Conservation (phyloP, 64 coral and sea anemone genomes). For the Dendrophyllia cribrosa region DNA sequence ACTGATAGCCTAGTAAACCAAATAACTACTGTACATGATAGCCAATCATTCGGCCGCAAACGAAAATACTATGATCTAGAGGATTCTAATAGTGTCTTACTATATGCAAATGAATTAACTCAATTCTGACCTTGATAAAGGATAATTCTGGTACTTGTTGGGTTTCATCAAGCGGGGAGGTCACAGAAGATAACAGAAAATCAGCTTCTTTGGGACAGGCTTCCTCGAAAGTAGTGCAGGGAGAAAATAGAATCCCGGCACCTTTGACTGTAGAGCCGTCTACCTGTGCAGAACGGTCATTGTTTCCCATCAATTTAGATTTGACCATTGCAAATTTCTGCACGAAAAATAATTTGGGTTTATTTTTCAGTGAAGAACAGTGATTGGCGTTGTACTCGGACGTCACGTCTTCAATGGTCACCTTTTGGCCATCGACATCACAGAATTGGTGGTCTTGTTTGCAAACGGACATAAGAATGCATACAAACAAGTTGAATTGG, state of each 20-base stretch:
- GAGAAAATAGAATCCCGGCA: too few relatives aligned
- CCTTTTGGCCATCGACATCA: neutral
- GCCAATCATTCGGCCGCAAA: too few relatives aligned
- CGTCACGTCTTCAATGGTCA: neutral
- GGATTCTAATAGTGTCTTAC: too few relatives aligned
- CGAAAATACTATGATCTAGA: too few relatives aligned
- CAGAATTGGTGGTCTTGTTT: neutral
- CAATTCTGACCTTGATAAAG: too few relatives aligned
- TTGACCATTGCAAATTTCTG: neutral
- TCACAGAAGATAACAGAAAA: neutral
- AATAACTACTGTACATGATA: too few relatives aligned
- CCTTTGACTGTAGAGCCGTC: too few relatives aligned
- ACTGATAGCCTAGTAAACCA: too few relatives aligned
- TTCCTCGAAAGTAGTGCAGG: too few relatives aligned
- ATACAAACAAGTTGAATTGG: neutral
- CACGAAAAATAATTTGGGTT: conserved; percentile 1
- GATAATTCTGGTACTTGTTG: too few relatives aligned
- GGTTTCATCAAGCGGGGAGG: neutral
- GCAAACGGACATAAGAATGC: neutral
- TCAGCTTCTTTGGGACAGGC: conserved; percentile 3
- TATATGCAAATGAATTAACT: too few relatives aligned
- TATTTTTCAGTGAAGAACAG: neutral
- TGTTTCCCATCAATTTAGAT: neutral
- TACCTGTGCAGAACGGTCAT: neutral
- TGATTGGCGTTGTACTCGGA: neutral